These are phyloP conservation scores for Drosophila paucipuncta DNA, from an alignment of 2,888 invertebrate genomes.

Conservation along the genomic window DNA sequence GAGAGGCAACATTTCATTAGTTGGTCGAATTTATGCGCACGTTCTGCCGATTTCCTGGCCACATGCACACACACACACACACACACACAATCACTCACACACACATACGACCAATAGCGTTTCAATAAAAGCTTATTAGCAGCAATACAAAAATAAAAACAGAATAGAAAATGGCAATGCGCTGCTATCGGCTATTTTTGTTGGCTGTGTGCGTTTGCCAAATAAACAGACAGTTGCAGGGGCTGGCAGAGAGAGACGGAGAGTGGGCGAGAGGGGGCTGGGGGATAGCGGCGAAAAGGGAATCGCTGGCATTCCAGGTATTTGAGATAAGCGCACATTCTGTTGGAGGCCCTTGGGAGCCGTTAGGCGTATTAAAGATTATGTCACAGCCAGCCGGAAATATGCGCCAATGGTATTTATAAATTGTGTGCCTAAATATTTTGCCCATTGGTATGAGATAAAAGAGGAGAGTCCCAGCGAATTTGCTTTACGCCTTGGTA, in stretches of 20 bases:
- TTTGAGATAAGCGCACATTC: slow-evolving; percentile 49
- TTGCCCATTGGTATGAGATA: slow-evolving; percentile 8
- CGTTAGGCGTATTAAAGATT: slow-evolving; percentile 54
- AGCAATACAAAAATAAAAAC: background rate
- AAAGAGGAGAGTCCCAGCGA: background rate
- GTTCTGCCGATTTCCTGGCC: slow-evolving; percentile 53
- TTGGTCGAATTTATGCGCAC: slow-evolving; percentile 66
- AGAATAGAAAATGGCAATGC: slow-evolving; percentile 14
- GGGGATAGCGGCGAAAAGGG: background rate
- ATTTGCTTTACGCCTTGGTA: slow-evolving; percentile 1
- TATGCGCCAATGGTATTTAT: slow-evolving; percentile 57
- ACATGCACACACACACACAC: slow-evolving; percentile 31
- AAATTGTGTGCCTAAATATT: slow-evolving; percentile 54
- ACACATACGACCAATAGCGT: slow-evolving; percentile 46
- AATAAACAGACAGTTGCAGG: slow-evolving; percentile 44
- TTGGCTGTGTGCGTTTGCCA: slow-evolving; percentile 29
- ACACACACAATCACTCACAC: background rate
- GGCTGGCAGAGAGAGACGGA: background rate
- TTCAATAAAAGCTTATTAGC: slow-evolving; percentile 46
- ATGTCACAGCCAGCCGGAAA: slow-evolving; percentile 57
- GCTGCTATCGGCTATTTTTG: slow-evolving; percentile 36
- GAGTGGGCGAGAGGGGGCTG: too few species aligned
- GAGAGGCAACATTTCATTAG: slow-evolving; percentile 64
- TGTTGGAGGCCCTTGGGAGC: slow-evolving; percentile 4
- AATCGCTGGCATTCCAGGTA: slow-evolving; percentile 48